These are phyloP conservation scores for Hephaestus fuliginosus DNA, from an alignment of 2,797 vertebrate genomes.

Conservation along the genomic window DNA sequence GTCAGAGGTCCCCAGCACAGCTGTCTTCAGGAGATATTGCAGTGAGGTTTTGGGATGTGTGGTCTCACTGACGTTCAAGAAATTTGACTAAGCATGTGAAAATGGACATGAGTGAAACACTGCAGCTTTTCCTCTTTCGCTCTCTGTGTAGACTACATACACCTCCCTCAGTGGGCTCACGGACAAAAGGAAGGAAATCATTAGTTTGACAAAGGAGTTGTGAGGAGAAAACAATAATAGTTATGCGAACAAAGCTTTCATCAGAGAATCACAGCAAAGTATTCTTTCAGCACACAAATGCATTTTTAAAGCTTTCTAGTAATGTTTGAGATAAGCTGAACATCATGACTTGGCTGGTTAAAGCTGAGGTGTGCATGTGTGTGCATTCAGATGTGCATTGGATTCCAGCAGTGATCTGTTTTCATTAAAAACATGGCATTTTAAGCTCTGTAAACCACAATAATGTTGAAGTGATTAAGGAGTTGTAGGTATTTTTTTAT, in stretches of 20 bases:
- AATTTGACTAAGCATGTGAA: conserved; percentile 18
- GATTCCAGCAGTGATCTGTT: not conserved
- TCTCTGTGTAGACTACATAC: conserved; percentile 7
- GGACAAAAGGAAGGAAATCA: conserved; percentile 69
- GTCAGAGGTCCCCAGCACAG: conserved; percentile 52
- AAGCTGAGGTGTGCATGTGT: not conserved
- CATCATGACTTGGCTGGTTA: not conserved
- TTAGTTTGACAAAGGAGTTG: conserved; percentile 72
- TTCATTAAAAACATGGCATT: not conserved
- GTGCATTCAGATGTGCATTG: not conserved
- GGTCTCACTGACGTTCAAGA: conserved; percentile 31
- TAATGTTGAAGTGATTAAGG: not conserved
- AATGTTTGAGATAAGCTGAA: conserved; percentile 1
- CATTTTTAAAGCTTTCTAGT: conserved; percentile 42
- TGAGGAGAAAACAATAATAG: conserved; percentile 56
- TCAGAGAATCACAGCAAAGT: conserved; percentile 16
- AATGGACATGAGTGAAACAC: conserved; percentile 29
- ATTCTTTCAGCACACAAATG: conserved; percentile 44
- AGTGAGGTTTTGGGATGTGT: conserved; percentile 30
- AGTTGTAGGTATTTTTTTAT: not conserved
- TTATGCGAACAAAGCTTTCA: conserved; percentile 54
- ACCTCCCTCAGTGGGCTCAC: conserved; percentile 38
- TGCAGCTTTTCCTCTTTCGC: conserved; percentile 16
- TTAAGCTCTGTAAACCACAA: not conserved
- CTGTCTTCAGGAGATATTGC: conserved; percentile 58